These are phyloP conservation scores for Rhaphigaster nebulosa DNA, from an alignment of 2,888 invertebrate species.

Conservation along the genomic window DNA sequence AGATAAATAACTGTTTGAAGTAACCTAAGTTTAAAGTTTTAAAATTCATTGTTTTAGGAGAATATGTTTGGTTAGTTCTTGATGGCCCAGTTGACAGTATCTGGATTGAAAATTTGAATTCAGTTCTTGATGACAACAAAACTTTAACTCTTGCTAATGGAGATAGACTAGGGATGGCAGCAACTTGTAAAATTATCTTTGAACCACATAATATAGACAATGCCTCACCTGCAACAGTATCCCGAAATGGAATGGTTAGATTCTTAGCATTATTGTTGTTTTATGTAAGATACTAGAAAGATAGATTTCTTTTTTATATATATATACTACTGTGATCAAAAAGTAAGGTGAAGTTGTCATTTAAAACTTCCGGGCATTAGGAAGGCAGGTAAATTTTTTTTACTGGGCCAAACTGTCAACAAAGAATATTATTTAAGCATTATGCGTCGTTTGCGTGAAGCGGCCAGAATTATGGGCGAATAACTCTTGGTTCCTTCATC, in stretches of 20 bases:
- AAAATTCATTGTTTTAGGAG: constrained; percentile 71
- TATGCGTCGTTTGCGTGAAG: too few species aligned
- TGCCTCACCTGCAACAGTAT: constrained; percentile 97
- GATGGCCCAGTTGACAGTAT: constrained; percentile 98
- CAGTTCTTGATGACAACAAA: constrained; percentile 96
- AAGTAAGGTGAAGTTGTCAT: too few species aligned
- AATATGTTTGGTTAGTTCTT: constrained; percentile 93
- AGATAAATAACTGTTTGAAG: not conserved
- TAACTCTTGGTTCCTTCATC: too few species aligned
- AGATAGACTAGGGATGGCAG: constrained; percentile 93
- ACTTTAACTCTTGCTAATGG: constrained; percentile 95
- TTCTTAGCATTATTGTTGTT: not conserved
- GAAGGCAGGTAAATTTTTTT: too few species aligned
- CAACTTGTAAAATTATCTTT: constrained; percentile 94
- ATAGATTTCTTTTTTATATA: too few species aligned
- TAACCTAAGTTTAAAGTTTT: not conserved
- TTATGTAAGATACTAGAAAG: too few species aligned
- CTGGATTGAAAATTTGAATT: constrained; percentile 98
- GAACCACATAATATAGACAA: constrained; percentile 98
- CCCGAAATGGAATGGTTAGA: constrained; percentile 85
- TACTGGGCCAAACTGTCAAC: too few species aligned
- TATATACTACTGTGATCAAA: too few species aligned
- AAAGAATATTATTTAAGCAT: too few species aligned
- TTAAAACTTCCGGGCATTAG: too few species aligned
- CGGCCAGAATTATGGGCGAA: too few species aligned